These are phyloP conservation scores for Oxyscelio sp. DNA, from an alignment of 2,888 invertebrate species.

Conservation along the genomic window DNA sequence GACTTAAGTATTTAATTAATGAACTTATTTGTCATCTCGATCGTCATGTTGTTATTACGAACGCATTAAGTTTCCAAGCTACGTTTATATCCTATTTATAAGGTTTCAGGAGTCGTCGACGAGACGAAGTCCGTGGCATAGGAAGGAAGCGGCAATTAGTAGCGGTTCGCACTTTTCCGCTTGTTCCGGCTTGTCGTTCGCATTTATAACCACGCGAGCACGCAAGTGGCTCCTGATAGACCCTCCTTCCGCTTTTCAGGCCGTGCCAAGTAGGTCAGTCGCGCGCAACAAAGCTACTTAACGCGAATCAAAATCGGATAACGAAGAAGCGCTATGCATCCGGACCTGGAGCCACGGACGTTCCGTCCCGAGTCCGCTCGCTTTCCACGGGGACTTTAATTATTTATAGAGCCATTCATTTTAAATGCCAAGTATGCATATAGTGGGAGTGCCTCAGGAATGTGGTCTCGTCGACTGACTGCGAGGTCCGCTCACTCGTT, in stretches of 20 bases:
- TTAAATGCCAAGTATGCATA: constrained; percentile 76
- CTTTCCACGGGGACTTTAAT: constrained; percentile 70
- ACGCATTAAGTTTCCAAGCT: no score
- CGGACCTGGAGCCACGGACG: constrained; percentile 32
- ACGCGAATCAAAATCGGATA: constrained; percentile 71
- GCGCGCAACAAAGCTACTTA: constrained; percentile 75
- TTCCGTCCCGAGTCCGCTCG: constrained; percentile 22
- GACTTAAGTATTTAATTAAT: no score
- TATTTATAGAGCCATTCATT: constrained; percentile 72
- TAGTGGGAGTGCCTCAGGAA: constrained; percentile 85
- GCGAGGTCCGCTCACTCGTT: constrained; percentile 69
- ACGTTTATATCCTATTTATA: no score
- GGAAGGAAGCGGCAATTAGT: background rate
- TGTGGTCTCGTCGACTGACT: constrained; percentile 82
- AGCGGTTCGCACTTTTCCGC: constrained; percentile 55
- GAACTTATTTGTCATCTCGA: no score
- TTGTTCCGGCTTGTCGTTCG: constrained; percentile 69
- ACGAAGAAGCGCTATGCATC: constrained; percentile 50
- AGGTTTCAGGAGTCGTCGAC: no score
- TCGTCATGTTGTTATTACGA: no score
- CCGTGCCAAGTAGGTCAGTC: constrained; percentile 80
- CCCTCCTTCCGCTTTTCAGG: constrained; percentile 77
- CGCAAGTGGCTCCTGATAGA: constrained; percentile 71
- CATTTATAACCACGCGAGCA: constrained; percentile 66
- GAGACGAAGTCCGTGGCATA: no score